These are phyloP conservation scores for Chrysomela aeneicollis DNA, from an alignment of 2,888 invertebrate species.

Conservation along the genomic window DNA sequence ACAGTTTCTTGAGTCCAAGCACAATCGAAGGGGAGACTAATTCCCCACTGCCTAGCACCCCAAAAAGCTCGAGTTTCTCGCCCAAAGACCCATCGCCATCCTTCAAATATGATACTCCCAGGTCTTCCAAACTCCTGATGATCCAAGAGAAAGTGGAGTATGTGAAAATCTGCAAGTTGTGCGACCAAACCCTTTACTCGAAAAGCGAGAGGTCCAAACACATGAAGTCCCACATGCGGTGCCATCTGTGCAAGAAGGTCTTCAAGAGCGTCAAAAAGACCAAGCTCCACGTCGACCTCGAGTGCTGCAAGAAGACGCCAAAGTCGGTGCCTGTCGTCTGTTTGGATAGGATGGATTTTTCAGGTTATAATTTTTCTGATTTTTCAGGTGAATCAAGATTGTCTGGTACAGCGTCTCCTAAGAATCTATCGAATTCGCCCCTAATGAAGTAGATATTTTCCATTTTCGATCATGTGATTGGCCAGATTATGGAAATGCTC, in stretches of 20 bases:
- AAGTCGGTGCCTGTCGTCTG: constrained; percentile 10
- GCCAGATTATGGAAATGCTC: background rate
- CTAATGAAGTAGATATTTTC: background rate
- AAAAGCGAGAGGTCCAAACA: constrained; percentile 24
- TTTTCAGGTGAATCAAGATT: background rate
- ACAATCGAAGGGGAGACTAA: background rate
- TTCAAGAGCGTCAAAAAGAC: constrained; percentile 28
- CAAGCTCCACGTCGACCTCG: constrained; percentile 20
- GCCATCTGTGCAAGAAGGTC: constrained; percentile 31
- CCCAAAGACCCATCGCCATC: background rate
- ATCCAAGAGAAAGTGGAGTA: constrained; percentile 18
- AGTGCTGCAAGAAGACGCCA: constrained; percentile 22
- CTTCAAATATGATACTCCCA: constrained; percentile 13
- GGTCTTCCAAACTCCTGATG: constrained; percentile 15
- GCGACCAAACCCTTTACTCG: constrained; percentile 24
- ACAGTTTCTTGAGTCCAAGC: background rate
- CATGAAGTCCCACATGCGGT: constrained; percentile 28
- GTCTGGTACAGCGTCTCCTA: background rate
- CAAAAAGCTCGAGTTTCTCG: background rate
- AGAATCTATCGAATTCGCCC: background rate
- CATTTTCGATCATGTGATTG: no score
- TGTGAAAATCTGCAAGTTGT: constrained; percentile 28
- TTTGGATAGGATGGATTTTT: constrained; percentile 10
- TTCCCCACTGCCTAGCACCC: background rate
- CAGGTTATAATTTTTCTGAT: background rate